These are phyloP conservation scores for Amblyjoppa proteus DNA, from an alignment of 2,888 invertebrate genomes.

Conservation along the genomic window DNA sequence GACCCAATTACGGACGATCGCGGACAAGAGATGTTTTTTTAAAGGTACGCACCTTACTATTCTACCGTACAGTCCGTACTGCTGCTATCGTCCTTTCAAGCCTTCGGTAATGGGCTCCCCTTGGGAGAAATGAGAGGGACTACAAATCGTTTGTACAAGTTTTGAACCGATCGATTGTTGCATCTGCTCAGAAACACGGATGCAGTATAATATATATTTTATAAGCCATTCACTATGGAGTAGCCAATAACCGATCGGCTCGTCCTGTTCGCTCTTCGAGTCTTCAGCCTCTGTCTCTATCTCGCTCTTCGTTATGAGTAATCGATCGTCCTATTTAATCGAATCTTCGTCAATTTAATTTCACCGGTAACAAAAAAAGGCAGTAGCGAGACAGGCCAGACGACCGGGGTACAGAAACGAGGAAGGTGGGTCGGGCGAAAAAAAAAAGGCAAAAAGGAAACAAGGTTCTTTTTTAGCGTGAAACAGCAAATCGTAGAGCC, in stretches of 20 bases:
- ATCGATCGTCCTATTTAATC: slow-evolving; percentile 10
- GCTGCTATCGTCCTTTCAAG: not conserved
- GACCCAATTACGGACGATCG: too few species aligned
- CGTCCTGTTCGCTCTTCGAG: not conserved
- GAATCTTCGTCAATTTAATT: slow-evolving; percentile 19
- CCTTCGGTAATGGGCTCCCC: not conserved
- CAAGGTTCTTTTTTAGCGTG: not conserved
- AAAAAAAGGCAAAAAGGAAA: not conserved
- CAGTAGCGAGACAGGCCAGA: not conserved
- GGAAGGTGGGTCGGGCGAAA: not conserved
- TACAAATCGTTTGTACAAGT: not conserved
- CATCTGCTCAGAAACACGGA: too few species aligned
- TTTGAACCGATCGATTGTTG: not conserved
- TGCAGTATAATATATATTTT: not conserved
- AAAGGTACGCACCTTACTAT: too few species aligned
- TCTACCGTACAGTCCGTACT: too few species aligned
- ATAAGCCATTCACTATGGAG: not conserved
- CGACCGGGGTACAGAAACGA: not conserved
- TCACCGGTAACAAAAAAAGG: not conserved
- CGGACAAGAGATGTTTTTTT: too few species aligned
- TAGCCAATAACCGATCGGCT: not conserved
- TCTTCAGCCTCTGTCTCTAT: not conserved
- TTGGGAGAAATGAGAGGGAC: not conserved
- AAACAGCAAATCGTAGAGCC: slow-evolving; percentile 5
- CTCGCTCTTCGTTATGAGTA: not conserved